Evolutionary conservation across 2,113 vertebrate genomes (phyloP).

Genomic region (Platysteira castanea): DNA sequence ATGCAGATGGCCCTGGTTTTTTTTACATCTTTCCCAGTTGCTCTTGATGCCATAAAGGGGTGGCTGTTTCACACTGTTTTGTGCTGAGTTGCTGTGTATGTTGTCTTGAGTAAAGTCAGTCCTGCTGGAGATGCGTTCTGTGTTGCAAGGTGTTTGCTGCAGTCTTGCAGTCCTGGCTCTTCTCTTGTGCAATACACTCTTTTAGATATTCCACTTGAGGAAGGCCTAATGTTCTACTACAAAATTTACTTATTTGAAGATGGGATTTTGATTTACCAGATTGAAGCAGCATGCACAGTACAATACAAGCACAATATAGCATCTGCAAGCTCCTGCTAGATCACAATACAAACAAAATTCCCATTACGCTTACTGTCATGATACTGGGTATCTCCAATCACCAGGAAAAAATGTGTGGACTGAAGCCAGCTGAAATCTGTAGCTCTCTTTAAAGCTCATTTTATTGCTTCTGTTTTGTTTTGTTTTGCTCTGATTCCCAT

Average conservation of each 20-base stretch:
- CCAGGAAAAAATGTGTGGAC: accelerated
- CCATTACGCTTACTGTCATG: accelerated
- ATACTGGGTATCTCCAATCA: not conserved
- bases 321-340: not conserved
- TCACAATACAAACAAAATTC: not conserved
- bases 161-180: not conserved
- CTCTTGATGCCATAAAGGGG: not conserved
- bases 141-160: not conserved
- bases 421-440: not conserved
- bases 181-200: not conserved
- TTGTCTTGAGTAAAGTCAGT: not conserved
- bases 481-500: not conserved
- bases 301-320: not conserved
- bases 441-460: not conserved
- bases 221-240: not conserved
- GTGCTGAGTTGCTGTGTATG: not conserved
- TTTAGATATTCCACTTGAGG: not conserved
- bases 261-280: not conserved
- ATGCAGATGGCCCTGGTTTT: not conserved
- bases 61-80: not conserved
- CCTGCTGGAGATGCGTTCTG: not conserved
- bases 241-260: not conserved
- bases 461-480: not conserved
- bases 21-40: not conserved
- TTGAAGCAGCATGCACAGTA: not conserved